These are phyloP conservation scores for Macropus fuliginosus DNA, from an alignment of 2,797 vertebrate species.

Conservation along the genomic window DNA sequence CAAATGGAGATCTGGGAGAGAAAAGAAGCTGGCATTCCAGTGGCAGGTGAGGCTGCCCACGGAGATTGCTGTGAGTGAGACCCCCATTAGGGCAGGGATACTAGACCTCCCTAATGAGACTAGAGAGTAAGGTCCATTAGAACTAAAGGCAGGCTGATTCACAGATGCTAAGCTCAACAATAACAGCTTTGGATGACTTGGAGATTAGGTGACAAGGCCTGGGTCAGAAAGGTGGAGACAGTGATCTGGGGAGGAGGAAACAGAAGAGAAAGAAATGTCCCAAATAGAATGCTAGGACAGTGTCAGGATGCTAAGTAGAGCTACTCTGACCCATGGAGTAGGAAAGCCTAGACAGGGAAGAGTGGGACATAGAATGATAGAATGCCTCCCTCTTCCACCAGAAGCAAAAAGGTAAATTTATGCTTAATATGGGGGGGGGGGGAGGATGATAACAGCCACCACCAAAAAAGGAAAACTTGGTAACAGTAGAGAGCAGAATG, in stretches of 20 bases:
- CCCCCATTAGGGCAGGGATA: neutral
- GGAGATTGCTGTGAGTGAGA: neutral
- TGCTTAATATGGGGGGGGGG: neutral
- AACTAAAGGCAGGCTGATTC: neutral
- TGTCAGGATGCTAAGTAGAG: neutral
- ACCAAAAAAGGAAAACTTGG: neutral
- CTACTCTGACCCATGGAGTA: neutral
- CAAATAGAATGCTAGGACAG: neutral
- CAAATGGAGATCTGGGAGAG: fast-evolving
- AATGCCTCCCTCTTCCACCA: neutral
- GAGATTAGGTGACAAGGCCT: neutral
- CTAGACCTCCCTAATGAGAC: neutral
- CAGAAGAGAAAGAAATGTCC: neutral
- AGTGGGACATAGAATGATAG: neutral
- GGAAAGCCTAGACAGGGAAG: neutral
- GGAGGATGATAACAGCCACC: neutral
- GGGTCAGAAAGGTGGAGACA: neutral
- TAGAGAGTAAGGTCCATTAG: neutral
- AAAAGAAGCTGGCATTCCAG: neutral
- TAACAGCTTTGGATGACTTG: neutral
- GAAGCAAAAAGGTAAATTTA: neutral
- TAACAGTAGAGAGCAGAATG: neutral
- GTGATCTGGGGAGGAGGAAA: neutral
- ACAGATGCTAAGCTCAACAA: neutral
- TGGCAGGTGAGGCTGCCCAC: neutral